Percentiles rank a stretch among this genome's conserved stretches.
Evolutionary conservation across 2,888 invertebrate species (phyloP).

Genomic region (Xestoiulus laeticollis): DNA sequence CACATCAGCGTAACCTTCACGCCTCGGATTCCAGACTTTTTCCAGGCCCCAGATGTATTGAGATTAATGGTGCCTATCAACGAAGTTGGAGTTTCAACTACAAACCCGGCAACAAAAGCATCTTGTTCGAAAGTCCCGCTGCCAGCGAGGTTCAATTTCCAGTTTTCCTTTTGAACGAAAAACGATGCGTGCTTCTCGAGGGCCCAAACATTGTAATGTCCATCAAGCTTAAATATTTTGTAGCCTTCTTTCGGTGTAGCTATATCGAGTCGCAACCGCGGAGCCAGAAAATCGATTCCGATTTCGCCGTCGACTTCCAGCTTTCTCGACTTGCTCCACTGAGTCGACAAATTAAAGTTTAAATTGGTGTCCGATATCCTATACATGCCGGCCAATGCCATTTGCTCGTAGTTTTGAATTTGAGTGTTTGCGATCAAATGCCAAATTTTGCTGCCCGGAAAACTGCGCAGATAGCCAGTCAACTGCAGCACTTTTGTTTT

Average conservation of each 20-base stretch:
- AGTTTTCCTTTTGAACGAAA: constrained; percentile 49
- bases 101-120: constrained; percentile 8
- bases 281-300: constrained; percentile 48
- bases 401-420: not conserved
- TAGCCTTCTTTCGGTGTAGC: constrained; percentile 40
- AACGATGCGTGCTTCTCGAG: constrained; percentile 14
- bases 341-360: constrained; percentile 41
- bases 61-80: not conserved
- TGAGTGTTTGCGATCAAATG: not conserved
- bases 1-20: constrained; percentile 17
- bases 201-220: constrained; percentile 49
- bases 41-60: constrained; percentile 39
- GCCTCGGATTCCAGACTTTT: constrained; percentile 1
- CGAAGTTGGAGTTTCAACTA: constrained; percentile 32
- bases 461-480: not conserved
- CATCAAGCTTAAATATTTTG: constrained; percentile 40
- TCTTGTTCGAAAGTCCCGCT: constrained; percentile 43
- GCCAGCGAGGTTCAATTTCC: constrained; percentile 45
- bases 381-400: constrained; percentile 46
- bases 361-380: not conserved
- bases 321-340: not conserved
- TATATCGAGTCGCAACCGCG: constrained; percentile 36
- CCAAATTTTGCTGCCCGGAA: constrained; percentile 45
- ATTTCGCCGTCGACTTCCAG: constrained; percentile 44
- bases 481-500: not conserved